Base-by-base conservation (phyloP, 2,888 invertebrate genomes). In the Habroteleia sp. region DNA sequence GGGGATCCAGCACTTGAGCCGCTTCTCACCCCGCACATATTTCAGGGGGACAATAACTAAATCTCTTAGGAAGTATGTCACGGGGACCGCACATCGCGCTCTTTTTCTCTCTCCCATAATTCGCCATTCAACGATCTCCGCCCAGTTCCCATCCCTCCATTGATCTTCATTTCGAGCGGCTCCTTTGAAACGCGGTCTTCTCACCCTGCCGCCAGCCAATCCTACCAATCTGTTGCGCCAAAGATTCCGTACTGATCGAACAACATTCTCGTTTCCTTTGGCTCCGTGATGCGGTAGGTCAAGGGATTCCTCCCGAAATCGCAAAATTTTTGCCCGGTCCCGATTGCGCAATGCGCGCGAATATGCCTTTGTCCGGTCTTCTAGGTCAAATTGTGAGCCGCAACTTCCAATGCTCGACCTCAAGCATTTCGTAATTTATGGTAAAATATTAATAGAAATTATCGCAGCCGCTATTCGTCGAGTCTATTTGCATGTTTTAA, bases 81-180 rank as follows among this genome's bases (percentile, higher is more conserved):
- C 71, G 48, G 35, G 54, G 77, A 77, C 77, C 77, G 72, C 75
- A 77, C 74, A 77, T 69, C 74, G 68, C 74, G 77, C 66, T 74
- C 72, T 66, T 77, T 77, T 65, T 66, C 72, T 58, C 73, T 71
- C 63, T 72, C 65, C 63, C 62, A 74, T 77, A 72, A 77, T 77
- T 77, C 77, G 77, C 77, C 74, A 77, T 77, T 77, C 74, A 77
- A 77, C 77, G 77, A 74, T 77, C 66, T 60, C 74, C 77, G 77
- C 77, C 77, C 77, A 77, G 71, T 71, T 71, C 77, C 77, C 77
- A 77, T 77, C 74, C 71, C 77, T 56, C 74, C 71, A 74, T 74
- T 71, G 77, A 63, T 77, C 72, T 68, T 77, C 77, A 72, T 63
- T 71, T 63, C 58, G 71, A 66, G 77, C 77, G 77, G 77, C 77